phyloP scores from a whole-genome alignment of 1,140 invertebrate genomes.

The Phortica variegata region DNA sequence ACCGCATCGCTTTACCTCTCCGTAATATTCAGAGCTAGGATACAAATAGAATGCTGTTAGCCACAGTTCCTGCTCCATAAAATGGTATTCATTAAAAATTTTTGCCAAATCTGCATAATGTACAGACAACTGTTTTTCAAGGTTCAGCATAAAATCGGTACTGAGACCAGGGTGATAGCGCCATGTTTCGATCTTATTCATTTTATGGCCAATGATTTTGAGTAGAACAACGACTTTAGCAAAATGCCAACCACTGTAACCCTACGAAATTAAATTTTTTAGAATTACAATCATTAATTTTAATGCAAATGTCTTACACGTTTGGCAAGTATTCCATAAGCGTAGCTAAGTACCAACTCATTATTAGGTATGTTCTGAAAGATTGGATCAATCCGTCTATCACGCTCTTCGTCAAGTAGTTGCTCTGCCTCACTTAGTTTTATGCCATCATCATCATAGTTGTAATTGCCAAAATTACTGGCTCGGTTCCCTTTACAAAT shows the following conservation, averaged over 20 bases:
- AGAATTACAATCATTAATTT: background rate
- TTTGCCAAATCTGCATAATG: slow-evolving; percentile 44
- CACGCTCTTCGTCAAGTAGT: slow-evolving; percentile 27
- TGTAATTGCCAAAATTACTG: slow-evolving; percentile 50
- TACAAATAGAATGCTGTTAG: slow-evolving; percentile 48
- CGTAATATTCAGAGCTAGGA: slow-evolving; percentile 31
- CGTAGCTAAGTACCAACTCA: slow-evolving; percentile 36
- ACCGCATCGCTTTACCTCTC: slow-evolving; percentile 38
- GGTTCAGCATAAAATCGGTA: slow-evolving; percentile 42
- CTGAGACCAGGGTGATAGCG: slow-evolving; percentile 49
- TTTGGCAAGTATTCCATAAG: slow-evolving; percentile 36
- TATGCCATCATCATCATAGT: slow-evolving; percentile 39
- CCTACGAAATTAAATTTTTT: slow-evolving; percentile 18
- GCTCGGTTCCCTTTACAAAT: slow-evolving; percentile 49
- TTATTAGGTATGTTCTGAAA: slow-evolving; percentile 51
- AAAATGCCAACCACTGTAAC: slow-evolving; percentile 48
- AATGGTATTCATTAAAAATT: slow-evolving; percentile 38
- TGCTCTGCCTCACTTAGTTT: slow-evolving; percentile 12
- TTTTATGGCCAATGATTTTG: slow-evolving; percentile 44
- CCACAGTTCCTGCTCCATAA: slow-evolving; percentile 53
- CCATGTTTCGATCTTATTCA: slow-evolving; percentile 52
- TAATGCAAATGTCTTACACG: slow-evolving; percentile 23
- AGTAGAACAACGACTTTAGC: slow-evolving; percentile 43
- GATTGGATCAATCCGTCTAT: slow-evolving; percentile 41
- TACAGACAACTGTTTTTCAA: slow-evolving; percentile 37